Conservation (phyloP, 2,113 vertebrate species). For the Mobula hypostoma region DNA sequence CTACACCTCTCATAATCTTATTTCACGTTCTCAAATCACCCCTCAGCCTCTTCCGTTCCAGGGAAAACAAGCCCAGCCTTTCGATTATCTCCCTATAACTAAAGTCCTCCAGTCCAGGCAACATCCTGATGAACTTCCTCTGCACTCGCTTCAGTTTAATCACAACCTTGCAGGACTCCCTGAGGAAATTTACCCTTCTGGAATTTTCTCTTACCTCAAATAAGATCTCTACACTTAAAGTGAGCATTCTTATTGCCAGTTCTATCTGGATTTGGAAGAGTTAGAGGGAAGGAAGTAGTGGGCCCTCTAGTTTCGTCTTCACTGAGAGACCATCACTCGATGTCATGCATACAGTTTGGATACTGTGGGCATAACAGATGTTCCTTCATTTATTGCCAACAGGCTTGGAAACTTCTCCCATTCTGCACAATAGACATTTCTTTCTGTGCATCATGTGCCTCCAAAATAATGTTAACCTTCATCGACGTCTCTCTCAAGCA, state of each 20-base stretch:
- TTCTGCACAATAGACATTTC: neutral
- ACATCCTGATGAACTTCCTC: too few species aligned
- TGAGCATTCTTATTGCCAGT: neutral
- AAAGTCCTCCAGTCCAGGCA: too few species aligned
- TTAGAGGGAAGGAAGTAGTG: neutral
- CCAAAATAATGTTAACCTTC: neutral
- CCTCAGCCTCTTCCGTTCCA: too few species aligned
- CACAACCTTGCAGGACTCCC: neutral
- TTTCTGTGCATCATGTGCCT: neutral
- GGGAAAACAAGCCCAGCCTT: too few species aligned
- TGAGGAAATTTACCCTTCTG: neutral
- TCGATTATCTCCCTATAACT: too few species aligned
- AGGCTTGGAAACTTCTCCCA: neutral
- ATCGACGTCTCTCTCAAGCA: neutral
- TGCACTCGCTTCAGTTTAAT: too few species aligned
- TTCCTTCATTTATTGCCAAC: neutral
- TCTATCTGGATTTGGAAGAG: neutral
- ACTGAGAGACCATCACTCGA: neutral
- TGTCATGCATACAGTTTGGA: neutral
- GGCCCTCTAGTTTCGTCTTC: too few species aligned
- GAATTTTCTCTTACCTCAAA: neutral
- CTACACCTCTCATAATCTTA: too few species aligned
- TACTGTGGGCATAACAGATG: neutral
- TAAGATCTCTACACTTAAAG: neutral
- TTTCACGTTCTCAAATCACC: too few species aligned